These are phyloP conservation scores for Augiades crinisus DNA, from an alignment of 2,888 invertebrate genomes.

Conservation along the genomic window DNA sequence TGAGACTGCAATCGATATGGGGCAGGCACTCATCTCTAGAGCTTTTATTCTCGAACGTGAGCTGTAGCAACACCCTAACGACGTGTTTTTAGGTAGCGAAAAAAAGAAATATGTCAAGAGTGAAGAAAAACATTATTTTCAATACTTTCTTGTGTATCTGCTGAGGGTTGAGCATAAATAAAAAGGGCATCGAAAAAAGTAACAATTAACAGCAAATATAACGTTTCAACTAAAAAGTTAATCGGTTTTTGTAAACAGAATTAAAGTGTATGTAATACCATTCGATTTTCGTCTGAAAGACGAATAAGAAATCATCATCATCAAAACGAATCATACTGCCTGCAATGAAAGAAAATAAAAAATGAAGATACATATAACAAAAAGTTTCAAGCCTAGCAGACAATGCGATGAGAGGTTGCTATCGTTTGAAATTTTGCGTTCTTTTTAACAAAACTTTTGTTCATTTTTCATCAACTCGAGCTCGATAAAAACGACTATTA, in stretches of 20 bases:
- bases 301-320: neutral
- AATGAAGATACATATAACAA: slow-evolving; percentile 15
- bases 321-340: slow-evolving; percentile 1
- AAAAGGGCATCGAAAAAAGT: too few relatives aligned
- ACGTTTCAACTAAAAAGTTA: too few relatives aligned
- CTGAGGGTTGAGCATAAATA: too few relatives aligned
- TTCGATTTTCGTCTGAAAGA: neutral
- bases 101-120: slow-evolving; percentile 3
- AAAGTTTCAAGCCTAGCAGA: slow-evolving; percentile 22
- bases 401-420: slow-evolving; percentile 20
- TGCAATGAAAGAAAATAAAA: slow-evolving; percentile 24
- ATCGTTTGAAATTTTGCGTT: slow-evolving; percentile 28
- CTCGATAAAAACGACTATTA: slow-evolving; percentile 33
- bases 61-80: slow-evolving; percentile 7
- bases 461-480: slow-evolving; percentile 30
- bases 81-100: slow-evolving; percentile 6
- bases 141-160: too few relatives aligned
- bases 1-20: slow-evolving; percentile 25
- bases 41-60: slow-evolving; percentile 16
- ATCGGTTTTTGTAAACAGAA: too few relatives aligned
- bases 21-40: slow-evolving; percentile 24
- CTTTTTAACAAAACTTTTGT: slow-evolving; percentile 28
- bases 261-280: too few relatives aligned
- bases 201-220: too few relatives aligned
- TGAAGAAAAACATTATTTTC: neutral